Base-by-base conservation (phyloP, 1,140 invertebrate genomes). In the Tetramorium parvispinum region DNA sequence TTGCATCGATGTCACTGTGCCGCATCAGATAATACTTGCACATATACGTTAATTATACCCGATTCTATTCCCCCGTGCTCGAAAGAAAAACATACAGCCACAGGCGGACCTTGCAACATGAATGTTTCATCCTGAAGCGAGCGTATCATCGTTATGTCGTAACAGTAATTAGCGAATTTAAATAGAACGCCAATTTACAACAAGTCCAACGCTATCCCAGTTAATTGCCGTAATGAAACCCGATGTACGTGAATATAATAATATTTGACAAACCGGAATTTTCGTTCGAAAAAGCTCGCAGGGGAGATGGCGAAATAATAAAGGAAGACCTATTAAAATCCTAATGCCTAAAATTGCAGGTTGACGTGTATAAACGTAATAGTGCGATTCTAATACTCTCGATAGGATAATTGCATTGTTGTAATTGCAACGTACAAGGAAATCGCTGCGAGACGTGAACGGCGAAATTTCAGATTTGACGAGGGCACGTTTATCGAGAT, bases 91-190 rank as follows among this genome's bases (percentile, higher is more conserved):
- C 79, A 83, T 43, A 83, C 40, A 37, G 24, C 16, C 37, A 24
- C 49, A 68, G 40, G 37, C 32, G 77, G 46, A 55, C 37, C 24
- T 73, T 61, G 68, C 71, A 83, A 59, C 40, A 49, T 70, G 53
- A 59, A 46, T 59, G 68, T 83, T 83, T 83, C 68, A 83, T 73
- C 68, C 68, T 59, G 68, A 73, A 71, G 27, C 68, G 68, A 73
- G 40, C 40, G 40, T 75, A 75, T 82, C 66, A 75, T 82, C 66
- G 79, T 83, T 59, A 73, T 73, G 53, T 68, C 68, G 79, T 73
- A 75, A 83, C 79, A 83, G 68, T 83, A 83, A 83, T 83, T 83
- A 83, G 68, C 68, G 27, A 83, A 83, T 83, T 83, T 83, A 83
- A 83, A 83, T 83, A 83, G 53, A 75, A 83, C 68, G 43, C 79